A percentile compares a stretch with the other conserved stretches of the same genome.
Conservation (phyloP, 2,113 vertebrate genomes). For the Pyxicephalus adspersus region DNA sequence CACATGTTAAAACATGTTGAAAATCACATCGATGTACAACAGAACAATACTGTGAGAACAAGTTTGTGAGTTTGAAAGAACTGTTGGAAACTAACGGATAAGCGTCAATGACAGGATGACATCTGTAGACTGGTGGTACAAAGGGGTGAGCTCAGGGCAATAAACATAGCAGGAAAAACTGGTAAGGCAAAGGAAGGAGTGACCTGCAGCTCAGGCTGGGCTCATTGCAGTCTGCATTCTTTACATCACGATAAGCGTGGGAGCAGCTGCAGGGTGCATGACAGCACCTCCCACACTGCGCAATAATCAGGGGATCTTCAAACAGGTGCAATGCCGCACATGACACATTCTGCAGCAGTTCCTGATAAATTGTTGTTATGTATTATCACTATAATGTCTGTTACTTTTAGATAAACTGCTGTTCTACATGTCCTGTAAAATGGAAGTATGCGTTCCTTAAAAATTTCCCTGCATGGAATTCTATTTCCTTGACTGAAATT, state of each 20-base stretch:
- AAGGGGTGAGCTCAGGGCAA: conserved; percentile 35
- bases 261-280: conserved; percentile 30
- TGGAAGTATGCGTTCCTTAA: not conserved
- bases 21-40: too few species aligned
- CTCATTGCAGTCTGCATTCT: not conserved
- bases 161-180: conserved; percentile 39
- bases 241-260: conserved; percentile 16
- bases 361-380: not conserved
- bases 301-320: not conserved
- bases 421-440: not conserved
- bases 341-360: not conserved
- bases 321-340: conserved; percentile 3
- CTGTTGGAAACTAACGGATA: not conserved
- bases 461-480: too few species aligned
- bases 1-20: too few species aligned
- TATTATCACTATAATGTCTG: not conserved
- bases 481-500: too few species aligned
- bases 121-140: not conserved
- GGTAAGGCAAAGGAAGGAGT: conserved; percentile 27
- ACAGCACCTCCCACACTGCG: not conserved
- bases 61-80: too few species aligned
- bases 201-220: conserved; percentile 33
- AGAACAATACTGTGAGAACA: too few species aligned
- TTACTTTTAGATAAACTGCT: not conserved
- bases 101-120: not conserved